These are phyloP conservation scores for Perdita meconis DNA, from an alignment of 2,888 invertebrate genomes.

Conservation along the genomic window DNA sequence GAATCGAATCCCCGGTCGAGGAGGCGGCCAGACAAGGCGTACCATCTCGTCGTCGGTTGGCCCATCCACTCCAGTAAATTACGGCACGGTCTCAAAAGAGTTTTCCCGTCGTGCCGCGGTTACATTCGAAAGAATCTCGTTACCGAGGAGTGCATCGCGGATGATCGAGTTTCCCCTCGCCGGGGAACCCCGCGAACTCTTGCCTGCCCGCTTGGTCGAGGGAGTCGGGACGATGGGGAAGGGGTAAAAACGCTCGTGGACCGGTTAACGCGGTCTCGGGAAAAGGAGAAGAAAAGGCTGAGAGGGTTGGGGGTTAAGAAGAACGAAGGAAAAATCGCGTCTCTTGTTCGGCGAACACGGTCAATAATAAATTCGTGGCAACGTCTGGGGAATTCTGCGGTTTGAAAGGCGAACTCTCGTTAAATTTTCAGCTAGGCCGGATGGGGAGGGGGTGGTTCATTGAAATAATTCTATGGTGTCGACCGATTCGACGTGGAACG, in stretches of 20 bases:
- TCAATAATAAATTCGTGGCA: constrained; percentile 67
- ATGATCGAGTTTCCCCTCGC: constrained; percentile 45
- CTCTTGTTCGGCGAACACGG: constrained; percentile 24
- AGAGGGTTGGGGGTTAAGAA: constrained; percentile 14
- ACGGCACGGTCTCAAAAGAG: constrained; percentile 29
- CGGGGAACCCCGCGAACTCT: constrained; percentile 28
- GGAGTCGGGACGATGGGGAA: not conserved
- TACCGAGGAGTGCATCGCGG: constrained; percentile 46
- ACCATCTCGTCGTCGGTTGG: not conserved
- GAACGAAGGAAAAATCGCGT: constrained; percentile 38
- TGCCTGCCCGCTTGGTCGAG: not conserved
- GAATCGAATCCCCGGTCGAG: constrained; percentile 20
- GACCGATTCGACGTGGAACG: constrained; percentile 9
- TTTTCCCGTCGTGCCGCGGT: constrained; percentile 9
- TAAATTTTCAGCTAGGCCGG: constrained; percentile 77
- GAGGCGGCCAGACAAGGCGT: not conserved
- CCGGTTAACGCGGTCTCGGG: constrained; percentile 7
- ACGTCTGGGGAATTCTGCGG: constrained; percentile 36
- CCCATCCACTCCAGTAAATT: constrained; percentile 45
- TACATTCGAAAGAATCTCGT: constrained; percentile 58
- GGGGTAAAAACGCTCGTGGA: constrained; percentile 18
- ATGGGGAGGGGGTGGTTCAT: constrained; percentile 69
- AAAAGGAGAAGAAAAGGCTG: not conserved
- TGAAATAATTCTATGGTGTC: constrained; percentile 77
- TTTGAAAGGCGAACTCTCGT: constrained; percentile 78